These are phyloP conservation scores for Calosoma granatense DNA, from an alignment of 1,140 invertebrate genomes.

Conservation along the genomic window DNA sequence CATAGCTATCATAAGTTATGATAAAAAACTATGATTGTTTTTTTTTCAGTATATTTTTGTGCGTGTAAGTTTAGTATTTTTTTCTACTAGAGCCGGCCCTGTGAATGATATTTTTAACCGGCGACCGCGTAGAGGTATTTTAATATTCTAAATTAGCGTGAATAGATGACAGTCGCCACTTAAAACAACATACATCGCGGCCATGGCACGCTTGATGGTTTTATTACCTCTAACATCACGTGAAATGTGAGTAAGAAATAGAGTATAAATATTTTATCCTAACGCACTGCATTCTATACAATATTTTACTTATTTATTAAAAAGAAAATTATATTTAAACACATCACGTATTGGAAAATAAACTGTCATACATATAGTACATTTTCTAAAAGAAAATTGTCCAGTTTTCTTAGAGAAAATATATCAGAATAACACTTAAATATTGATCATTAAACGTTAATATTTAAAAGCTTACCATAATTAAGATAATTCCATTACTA, in stretches of 20 bases:
- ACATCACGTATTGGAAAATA: too few relatives aligned
- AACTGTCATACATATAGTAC: too few relatives aligned
- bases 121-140: not conserved
- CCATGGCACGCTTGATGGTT: conserved; percentile 4
- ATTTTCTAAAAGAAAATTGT: too few relatives aligned
- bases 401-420: too few relatives aligned
- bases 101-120: conserved; percentile 2
- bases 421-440: not conserved
- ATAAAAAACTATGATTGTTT: too few relatives aligned
- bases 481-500: not conserved
- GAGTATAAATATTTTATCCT: not conserved
- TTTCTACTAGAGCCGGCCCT: not conserved
- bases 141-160: conserved; percentile 8
- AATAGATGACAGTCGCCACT: conserved; percentile 7
- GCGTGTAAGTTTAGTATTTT: too few relatives aligned
- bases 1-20: too few relatives aligned
- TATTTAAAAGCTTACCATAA: not conserved
- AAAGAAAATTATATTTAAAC: too few relatives aligned
- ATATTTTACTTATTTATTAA: too few relatives aligned
- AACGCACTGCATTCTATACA: not conserved
- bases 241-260: too few relatives aligned
- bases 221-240: too few relatives aligned
- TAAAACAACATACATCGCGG: conserved; percentile 4
- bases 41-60: too few relatives aligned
- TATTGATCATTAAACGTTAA: not conserved